phyloP scores from a whole-genome alignment of 2,797 vertebrate genomes.

The Chiloscyllium punctatum region DNA sequence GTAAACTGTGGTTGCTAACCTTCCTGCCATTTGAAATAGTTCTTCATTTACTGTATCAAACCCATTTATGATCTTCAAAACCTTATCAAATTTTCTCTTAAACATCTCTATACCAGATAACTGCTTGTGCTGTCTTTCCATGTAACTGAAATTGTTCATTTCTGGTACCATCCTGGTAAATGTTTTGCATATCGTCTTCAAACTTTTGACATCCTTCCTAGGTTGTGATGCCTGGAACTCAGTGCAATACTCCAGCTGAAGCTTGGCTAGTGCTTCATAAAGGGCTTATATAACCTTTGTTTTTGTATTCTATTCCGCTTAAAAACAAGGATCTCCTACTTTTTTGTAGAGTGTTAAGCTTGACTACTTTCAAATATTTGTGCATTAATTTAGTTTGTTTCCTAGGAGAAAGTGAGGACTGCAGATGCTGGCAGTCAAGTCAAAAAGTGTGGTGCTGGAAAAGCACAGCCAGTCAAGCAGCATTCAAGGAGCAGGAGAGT shows the following conservation, averaged over 20 bases:
- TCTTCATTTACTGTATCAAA: neutral
- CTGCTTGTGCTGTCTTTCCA: neutral
- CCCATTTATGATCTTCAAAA: neutral
- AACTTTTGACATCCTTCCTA: neutral
- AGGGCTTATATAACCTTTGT: neutral
- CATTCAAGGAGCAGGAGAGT: too few species aligned
- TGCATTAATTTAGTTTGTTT: neutral
- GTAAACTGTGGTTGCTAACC: neutral
- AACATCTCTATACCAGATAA: neutral
- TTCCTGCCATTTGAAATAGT: neutral
- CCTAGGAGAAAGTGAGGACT: neutral
- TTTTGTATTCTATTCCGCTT: neutral
- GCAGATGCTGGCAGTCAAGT: too few species aligned
- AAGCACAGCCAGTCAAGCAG: too few species aligned
- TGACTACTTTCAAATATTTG: neutral
- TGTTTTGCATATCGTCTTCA: neutral
- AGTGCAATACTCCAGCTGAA: neutral
- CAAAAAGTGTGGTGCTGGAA: too few species aligned
- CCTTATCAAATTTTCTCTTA: neutral
- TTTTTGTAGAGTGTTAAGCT: neutral
- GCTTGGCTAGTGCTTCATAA: neutral
- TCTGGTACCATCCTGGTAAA: neutral
- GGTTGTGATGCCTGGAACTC: neutral
- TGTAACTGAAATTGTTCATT: neutral
- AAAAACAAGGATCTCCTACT: neutral